Base-by-base conservation (phyloP, 2,113 vertebrate genomes). In the Pelodiscus sinensis region DNA sequence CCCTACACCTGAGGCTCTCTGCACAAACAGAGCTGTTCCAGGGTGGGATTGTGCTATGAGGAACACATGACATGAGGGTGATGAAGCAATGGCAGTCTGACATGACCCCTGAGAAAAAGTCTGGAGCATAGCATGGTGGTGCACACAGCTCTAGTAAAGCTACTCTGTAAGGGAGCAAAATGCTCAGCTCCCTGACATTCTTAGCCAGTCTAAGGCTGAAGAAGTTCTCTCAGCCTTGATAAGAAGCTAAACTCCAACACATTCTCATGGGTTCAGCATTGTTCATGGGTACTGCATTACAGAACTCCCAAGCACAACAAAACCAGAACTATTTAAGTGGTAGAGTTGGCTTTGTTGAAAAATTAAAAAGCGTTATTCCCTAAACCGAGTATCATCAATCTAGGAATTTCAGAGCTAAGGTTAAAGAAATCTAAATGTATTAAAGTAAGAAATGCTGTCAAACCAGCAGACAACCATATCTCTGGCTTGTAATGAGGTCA, bases 111-210 rank as follows among this genome's bases (percentile, higher is more conserved):
- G 58, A 84, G n/a, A 12, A 58, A 2, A 29, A 86, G 22, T 50
- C 44, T 77, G 73, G 50, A 50, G 24, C 73, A 77, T 21, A 50
- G 25, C 38, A 25, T 77, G 38, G 24, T 50, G 13, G 25, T 44
- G 38, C 73, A 77, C 3, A 50, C 38, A 79, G 22, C 54, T 22
- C 85, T 93, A 75, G 68, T 94, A 77, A 31, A 86, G 14, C 19
- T 18, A 31, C 0, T 71, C 11, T 60, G 58, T 21, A 0, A 44
- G 14, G 73, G 1, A 78, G 57, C 0, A 18, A 68, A 68, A 16
- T 8, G n/a, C n/a, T 68, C 18, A n/a, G 29, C 65, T 71, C 38
- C 22, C 24, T 13, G 24, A 50, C 38, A 25, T 44, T 44, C 12
- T 50, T 50, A 25, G 38, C 73, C 38, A 77, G 73, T 12, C 21